These are phyloP conservation scores for Phyllotreta cruciferae DNA, from an alignment of 2,888 invertebrate species.

Conservation along the genomic window DNA sequence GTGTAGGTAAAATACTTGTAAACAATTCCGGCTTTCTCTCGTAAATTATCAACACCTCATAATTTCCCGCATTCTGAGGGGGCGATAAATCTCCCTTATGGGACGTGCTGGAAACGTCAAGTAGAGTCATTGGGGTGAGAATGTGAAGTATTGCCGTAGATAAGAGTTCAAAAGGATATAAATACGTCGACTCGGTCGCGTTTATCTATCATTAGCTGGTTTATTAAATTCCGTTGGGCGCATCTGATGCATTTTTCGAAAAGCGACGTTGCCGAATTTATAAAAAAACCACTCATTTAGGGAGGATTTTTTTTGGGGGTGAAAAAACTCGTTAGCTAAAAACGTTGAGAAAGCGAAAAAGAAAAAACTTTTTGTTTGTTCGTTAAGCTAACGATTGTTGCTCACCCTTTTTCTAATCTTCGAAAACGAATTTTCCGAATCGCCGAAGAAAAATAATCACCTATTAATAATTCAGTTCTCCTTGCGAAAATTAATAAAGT, in stretches of 20 bases:
- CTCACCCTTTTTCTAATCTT: slow-evolving; percentile 15
- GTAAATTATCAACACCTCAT: too few species aligned
- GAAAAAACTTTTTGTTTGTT: slow-evolving; percentile 15
- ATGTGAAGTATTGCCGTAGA: slow-evolving; percentile 18
- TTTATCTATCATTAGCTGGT: too few species aligned
- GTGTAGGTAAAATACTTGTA: too few species aligned
- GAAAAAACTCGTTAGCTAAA: too few species aligned
- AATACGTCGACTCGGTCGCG: too few species aligned
- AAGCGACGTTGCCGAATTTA: too few species aligned
- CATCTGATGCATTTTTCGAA: background rate
- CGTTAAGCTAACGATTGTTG: slow-evolving; percentile 20
- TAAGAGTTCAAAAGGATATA: slow-evolving; percentile 10
- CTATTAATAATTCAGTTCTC: slow-evolving; percentile 54
- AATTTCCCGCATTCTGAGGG: background rate
- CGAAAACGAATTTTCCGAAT: slow-evolving; percentile 19
- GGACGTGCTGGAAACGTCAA: slow-evolving; percentile 20
- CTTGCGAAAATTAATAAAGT: slow-evolving; percentile 50
- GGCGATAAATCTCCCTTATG: slow-evolving; percentile 15
- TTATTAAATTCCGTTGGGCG: too few species aligned
- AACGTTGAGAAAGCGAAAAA: too few species aligned
- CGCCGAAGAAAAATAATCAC: slow-evolving; percentile 35
- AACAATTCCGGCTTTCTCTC: too few species aligned
- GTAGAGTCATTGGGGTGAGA: slow-evolving; percentile 18
- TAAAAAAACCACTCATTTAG: too few species aligned
- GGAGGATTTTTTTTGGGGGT: too few species aligned